These are phyloP conservation scores for Serilophus lunatus DNA, from an alignment of 2,113 vertebrate species.

Conservation along the genomic window DNA sequence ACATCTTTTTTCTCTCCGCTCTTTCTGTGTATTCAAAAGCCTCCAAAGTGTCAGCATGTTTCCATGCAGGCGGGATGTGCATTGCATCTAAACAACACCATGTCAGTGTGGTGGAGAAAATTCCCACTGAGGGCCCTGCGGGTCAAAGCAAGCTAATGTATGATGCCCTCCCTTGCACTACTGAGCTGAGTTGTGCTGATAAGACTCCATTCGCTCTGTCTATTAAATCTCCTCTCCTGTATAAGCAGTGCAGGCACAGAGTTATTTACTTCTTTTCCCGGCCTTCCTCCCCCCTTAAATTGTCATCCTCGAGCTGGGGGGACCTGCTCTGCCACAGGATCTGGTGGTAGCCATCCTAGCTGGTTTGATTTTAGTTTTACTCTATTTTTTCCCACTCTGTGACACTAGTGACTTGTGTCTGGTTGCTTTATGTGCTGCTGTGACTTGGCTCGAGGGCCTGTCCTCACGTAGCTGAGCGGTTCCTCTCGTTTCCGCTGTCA, in stretches of 20 bases:
- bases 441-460: background rate
- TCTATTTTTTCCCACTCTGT: background rate
- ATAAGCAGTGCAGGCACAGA: background rate
- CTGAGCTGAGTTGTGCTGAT: conserved; percentile 13
- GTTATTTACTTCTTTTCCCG: background rate
- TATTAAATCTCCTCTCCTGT: conserved; percentile 49
- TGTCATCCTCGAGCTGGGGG: background rate
- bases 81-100: conserved; percentile 55
- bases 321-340: background rate
- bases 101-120: conserved; percentile 35
- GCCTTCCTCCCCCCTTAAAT: background rate
- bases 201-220: background rate
- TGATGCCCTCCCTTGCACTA: conserved; percentile 33
- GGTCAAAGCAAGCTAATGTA: conserved; percentile 35
- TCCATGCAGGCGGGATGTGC: conserved; percentile 60
- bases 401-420: background rate
- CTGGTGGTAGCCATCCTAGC: background rate
- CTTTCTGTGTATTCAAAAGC: conserved; percentile 60
- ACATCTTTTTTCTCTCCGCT: background rate
- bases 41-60: conserved; percentile 55
- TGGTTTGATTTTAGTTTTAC: background rate
- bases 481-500: background rate
- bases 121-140: conserved; percentile 44
- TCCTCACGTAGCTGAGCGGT: rapidly evolving
- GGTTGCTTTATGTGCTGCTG: background rate